phyloP scores from a whole-genome alignment of 1,140 invertebrate genomes.

The Drosophila eugracilis region DNA sequence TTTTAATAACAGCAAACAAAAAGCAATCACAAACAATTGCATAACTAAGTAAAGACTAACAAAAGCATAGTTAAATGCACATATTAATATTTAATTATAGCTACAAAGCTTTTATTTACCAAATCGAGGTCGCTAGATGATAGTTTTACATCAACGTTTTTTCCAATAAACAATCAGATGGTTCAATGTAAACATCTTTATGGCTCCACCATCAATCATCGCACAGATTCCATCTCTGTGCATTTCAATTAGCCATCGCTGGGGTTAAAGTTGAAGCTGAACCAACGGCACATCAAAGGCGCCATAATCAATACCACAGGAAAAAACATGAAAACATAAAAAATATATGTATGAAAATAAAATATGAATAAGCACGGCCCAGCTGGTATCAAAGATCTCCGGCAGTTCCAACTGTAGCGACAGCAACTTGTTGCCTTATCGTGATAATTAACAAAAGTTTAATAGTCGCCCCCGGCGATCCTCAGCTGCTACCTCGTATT shows the following conservation, averaged over 20 bases:
- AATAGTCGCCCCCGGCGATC: conserved; percentile 48
- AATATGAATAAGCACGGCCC: conserved; percentile 35
- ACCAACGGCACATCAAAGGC: conserved; percentile 44
- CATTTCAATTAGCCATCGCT: conserved; percentile 44
- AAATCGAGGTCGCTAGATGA: conserved; percentile 12
- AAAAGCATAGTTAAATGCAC: no score
- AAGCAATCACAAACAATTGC: background rate
- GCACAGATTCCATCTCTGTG: conserved; percentile 31
- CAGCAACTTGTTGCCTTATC: conserved; percentile 57
- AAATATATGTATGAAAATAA: conserved; percentile 14
- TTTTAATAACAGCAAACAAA: background rate
- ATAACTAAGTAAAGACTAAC: background rate
- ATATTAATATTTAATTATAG: background rate
- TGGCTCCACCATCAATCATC: conserved; percentile 39
- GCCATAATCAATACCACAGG: conserved; percentile 7
- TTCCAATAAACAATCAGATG: background rate
- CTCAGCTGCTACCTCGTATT: conserved; percentile 26
- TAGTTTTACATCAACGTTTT: background rate
- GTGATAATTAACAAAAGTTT: conserved; percentile 67
- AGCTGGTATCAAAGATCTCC: conserved; percentile 21
- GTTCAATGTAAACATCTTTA: conserved; percentile 38
- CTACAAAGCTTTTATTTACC: conserved; percentile 8
- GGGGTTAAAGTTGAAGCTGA: conserved; percentile 30
- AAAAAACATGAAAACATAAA: conserved; percentile 3
- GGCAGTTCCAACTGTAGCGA: conserved; percentile 34